These are phyloP conservation scores for Alectoris magna DNA, from an alignment of 2,797 vertebrate genomes.

Conservation along the genomic window DNA sequence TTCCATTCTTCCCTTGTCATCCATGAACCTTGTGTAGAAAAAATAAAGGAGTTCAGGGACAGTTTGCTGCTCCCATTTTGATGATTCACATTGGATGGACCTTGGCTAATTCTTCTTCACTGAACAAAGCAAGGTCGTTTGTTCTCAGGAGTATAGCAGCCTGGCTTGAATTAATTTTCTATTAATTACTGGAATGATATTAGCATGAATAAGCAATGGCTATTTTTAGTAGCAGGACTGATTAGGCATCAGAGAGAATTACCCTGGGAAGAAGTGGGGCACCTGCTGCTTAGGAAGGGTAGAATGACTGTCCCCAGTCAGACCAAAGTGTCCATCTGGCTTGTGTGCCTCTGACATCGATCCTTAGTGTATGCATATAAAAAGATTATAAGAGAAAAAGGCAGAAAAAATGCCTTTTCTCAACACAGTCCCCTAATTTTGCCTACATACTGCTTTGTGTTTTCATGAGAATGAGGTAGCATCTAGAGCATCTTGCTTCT, in stretches of 20 bases:
- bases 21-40: not conserved
- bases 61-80: not conserved
- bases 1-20: not conserved
- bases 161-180: constrained; percentile 56
- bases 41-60: not conserved
- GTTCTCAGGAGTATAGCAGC: constrained; percentile 13
- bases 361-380: not conserved
- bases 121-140: constrained; percentile 9
- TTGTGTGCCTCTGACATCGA: not conserved
- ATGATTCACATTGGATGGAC: constrained; percentile 43
- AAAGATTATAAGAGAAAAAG: not conserved
- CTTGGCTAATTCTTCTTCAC: constrained; percentile 32
- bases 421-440: not conserved
- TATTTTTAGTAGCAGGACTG: constrained; percentile 45
- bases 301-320: rapidly evolving
- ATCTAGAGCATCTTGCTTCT: not conserved
- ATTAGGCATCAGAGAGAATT: not conserved
- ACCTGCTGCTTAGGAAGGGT: not conserved
- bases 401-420: not conserved
- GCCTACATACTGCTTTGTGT: not conserved
- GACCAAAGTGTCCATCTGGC: not conserved
- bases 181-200: constrained; percentile 60
- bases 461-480: not conserved
- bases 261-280: not conserved
- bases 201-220: constrained; percentile 30